These are phyloP conservation scores for Caenorhabditis sp. DNA, from an alignment of 2,888 invertebrate genomes.

Conservation along the genomic window DNA sequence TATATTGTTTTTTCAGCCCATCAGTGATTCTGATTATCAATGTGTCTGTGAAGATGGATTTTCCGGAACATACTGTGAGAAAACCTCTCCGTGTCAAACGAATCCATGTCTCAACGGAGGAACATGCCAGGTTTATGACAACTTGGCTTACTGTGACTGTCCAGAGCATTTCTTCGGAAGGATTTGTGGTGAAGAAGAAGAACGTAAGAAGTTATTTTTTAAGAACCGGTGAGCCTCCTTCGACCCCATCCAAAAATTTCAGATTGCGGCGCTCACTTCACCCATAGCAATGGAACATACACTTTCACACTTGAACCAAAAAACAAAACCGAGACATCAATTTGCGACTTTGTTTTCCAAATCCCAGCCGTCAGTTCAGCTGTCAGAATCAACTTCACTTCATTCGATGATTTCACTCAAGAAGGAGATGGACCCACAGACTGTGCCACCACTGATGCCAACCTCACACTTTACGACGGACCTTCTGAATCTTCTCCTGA, in stretches of 20 bases:
- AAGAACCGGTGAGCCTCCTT: background rate
- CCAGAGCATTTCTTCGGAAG: slow-evolving; percentile 74
- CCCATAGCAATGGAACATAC: slow-evolving; percentile 50
- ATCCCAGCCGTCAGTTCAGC: slow-evolving; percentile 56
- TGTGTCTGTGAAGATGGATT: slow-evolving; percentile 75
- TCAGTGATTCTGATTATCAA: slow-evolving; percentile 55
- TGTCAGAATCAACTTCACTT: slow-evolving; percentile 67
- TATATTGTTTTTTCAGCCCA: slow-evolving; percentile 50
- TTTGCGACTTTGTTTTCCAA: slow-evolving; percentile 54
- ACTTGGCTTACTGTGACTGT: slow-evolving; percentile 70
- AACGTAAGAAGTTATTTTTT: slow-evolving; percentile 58
- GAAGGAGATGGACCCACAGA: slow-evolving; percentile 61
- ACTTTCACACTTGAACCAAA: slow-evolving; percentile 23
- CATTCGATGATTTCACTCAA: slow-evolving; percentile 64
- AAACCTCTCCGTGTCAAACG: slow-evolving; percentile 49
- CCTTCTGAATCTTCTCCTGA: slow-evolving; percentile 54
- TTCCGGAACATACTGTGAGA: slow-evolving; percentile 70
- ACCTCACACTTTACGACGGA: slow-evolving; percentile 71
- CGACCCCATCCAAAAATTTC: background rate
- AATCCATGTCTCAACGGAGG: slow-evolving; percentile 59
- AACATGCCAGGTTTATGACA: slow-evolving; percentile 11
- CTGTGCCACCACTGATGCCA: slow-evolving; percentile 66
- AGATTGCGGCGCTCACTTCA: slow-evolving; percentile 66
- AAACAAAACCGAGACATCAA: slow-evolving; percentile 10
- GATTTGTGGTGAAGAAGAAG: slow-evolving; percentile 76